Conservation (phyloP, 2,797 vertebrate species). For the Periparus ater region DNA sequence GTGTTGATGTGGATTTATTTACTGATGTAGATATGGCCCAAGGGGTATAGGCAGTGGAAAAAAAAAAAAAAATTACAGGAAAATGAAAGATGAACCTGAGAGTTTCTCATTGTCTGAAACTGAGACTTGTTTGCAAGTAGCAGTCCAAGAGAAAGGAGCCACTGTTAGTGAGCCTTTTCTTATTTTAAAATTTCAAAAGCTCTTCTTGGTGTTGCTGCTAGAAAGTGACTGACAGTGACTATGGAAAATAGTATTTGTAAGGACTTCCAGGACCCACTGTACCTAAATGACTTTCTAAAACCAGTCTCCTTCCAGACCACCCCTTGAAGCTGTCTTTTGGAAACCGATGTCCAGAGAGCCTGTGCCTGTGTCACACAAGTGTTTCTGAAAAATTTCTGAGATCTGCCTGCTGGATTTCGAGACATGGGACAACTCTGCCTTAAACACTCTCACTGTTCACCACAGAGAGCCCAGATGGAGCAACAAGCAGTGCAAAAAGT, state of each 20-base stretch:
- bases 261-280: neutral
- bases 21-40: neutral
- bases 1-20: neutral
- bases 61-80: neutral
- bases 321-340: neutral
- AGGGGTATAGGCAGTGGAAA: neutral
- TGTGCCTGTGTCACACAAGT: neutral
- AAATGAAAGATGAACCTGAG: neutral
- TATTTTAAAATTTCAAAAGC: neutral
- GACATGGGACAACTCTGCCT: neutral
- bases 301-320: fast-evolving
- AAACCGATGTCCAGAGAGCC: neutral
- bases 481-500: neutral
- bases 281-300: neutral
- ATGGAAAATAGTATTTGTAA: neutral
- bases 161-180: neutral
- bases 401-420: neutral
- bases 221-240: neutral
- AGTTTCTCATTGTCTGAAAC: neutral
- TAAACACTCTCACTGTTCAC: neutral
- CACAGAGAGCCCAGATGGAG: neutral
- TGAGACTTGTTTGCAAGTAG: neutral
- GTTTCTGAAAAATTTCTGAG: neutral
- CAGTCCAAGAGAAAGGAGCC: neutral
- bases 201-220: neutral